Base-by-base conservation (phyloP, 2,113 vertebrate species). In the Nothocercus nigrocapillus region DNA sequence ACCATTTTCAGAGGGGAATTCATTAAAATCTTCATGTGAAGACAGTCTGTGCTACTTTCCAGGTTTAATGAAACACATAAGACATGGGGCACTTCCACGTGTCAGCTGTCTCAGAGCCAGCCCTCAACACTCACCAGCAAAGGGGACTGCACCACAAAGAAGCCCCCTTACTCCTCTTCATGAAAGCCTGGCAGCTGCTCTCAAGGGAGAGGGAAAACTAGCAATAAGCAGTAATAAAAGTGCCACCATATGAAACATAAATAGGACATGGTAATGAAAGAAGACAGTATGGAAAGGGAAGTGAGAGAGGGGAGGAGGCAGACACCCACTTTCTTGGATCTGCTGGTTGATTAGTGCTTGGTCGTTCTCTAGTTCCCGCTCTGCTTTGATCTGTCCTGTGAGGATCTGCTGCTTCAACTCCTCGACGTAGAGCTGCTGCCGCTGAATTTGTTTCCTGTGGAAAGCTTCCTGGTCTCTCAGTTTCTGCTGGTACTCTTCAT, bases 401-500 rank as follows among this genome's bases (percentile, higher is more conserved):
- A 98, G 96, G 77, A 99, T 99, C 93, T 98, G 98, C 77, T 98
- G 98, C 56, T 98, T 98, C 93, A 99, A 96, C 92, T 97, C 97
- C 88, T 99, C 98, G 89, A 99, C 96, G 5, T 96, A 98, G 53
- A 94, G 83, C 95, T 98, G 98, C 96, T 98, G 99, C 83, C 93
- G 95, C 66, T 98, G 94, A 95, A 97, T 85, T 94, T 96, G 73
- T 93, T 87, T 95, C 94, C 97, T 95, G 70, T 93, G 96, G 83
- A 94, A 91, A 8, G 49, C 79, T 69, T 96, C 96, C 63, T 96
- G 93, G 25, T 95, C 88, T 90, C 78, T 93, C 53, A 91, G 85
- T 34, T 96, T 96, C 89, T 88, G 91, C 84, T 91, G 91, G 67
- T 94, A 94, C 40, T 97, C 70, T 32, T 96, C 95, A 93, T 68